Percentiles rank a stretch among this genome's conserved stretches.
Conservation (phyloP, 2,888 invertebrate species). For the Meiosimyza decipiens region DNA sequence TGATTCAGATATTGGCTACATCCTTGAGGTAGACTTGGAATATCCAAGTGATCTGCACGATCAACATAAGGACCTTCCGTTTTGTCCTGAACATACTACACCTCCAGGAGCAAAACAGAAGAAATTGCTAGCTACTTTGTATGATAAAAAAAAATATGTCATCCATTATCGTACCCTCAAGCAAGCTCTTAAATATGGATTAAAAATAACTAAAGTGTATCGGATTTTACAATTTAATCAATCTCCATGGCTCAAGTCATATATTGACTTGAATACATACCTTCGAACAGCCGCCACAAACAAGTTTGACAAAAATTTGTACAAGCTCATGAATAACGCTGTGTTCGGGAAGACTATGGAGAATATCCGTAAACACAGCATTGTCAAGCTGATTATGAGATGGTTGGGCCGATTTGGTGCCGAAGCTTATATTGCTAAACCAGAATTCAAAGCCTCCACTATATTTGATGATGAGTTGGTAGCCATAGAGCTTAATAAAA, state of each 20-base stretch:
- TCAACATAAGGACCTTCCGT: conserved; percentile 26
- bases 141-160: conserved; percentile 50
- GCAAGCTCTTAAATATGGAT: conserved; percentile 51
- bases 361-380: conserved; percentile 39
- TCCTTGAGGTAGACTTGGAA: conserved; percentile 47
- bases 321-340: background rate
- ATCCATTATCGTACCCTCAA: conserved; percentile 53
- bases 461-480: background rate
- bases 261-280: conserved; percentile 35
- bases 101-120: background rate
- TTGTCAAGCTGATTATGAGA: conserved; percentile 39
- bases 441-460: background rate
- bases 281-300: conserved; percentile 25
- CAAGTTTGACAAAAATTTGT: conserved; percentile 19
- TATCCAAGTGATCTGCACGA: conserved; percentile 21
- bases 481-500: background rate
- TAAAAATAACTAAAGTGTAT: conserved; percentile 53
- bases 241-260: conserved; percentile 51
- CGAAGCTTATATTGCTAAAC: background rate
- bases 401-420: conserved; percentile 26
- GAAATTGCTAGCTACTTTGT: conserved; percentile 47
- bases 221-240: conserved; percentile 52
- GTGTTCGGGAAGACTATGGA: conserved; percentile 47
- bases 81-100: conserved; percentile 25
- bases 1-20: conserved; percentile 44